phyloP scores from a whole-genome alignment of 1,140 invertebrate species.

The Micrasema longulum region DNA sequence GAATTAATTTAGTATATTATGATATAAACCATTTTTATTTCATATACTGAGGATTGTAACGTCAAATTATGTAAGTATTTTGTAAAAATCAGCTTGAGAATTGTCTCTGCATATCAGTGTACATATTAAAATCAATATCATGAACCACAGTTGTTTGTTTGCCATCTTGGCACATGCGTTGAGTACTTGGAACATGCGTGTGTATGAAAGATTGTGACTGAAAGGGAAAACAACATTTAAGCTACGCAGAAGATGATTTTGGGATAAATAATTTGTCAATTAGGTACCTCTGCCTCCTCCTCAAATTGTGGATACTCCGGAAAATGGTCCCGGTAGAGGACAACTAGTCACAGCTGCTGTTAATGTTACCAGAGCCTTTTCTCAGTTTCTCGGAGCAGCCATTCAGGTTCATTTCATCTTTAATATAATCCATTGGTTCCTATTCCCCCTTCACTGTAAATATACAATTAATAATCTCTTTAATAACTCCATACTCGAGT shows the following conservation, averaged over 20 bases:
- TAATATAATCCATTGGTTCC: constrained; percentile 9
- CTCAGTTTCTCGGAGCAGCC: constrained; percentile 79
- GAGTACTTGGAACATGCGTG: too few relatives aligned
- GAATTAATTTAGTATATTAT: too few relatives aligned
- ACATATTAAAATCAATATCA: too few relatives aligned
- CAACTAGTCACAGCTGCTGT: constrained; percentile 77
- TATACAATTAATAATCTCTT: background rate
- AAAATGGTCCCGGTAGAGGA: constrained; percentile 66
- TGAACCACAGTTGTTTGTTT: too few relatives aligned
- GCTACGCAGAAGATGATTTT: background rate
- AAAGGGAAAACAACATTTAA: too few relatives aligned
- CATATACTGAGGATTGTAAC: too few relatives aligned
- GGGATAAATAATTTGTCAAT: constrained; percentile 44
- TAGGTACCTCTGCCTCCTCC: constrained; percentile 67
- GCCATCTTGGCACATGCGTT: too few relatives aligned
- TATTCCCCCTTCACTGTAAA: background rate
- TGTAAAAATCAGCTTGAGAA: background rate
- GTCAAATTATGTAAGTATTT: too few relatives aligned
- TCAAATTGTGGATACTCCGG: constrained; percentile 58
- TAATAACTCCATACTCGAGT: too few relatives aligned
- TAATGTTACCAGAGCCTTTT: constrained; percentile 78
- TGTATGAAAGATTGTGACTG: too few relatives aligned
- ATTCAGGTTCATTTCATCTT: constrained; percentile 70
- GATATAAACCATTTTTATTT: too few relatives aligned
- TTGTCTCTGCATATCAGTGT: too few relatives aligned